Conservation (phyloP, 2,888 invertebrate genomes). For the Caenorhabditis macrosperma region DNA sequence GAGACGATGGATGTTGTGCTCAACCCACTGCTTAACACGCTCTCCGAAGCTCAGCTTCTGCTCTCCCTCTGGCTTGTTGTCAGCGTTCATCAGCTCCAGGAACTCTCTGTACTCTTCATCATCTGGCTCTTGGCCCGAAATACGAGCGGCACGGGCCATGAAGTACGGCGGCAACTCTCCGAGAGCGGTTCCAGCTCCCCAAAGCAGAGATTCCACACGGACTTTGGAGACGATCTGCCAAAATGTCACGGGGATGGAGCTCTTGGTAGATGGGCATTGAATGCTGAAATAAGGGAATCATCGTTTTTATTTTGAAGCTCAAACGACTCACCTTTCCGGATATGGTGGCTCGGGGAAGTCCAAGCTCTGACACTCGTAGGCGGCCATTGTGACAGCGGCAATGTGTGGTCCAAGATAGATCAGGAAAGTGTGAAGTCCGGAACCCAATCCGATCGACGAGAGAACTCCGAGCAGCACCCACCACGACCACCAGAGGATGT, state of each 20-base stretch:
- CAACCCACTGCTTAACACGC: conserved; percentile 74
- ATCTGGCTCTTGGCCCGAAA: conserved; percentile 82
- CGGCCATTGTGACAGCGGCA: conserved; percentile 96
- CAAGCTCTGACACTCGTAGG: conserved; percentile 94
- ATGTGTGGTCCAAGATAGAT: conserved; percentile 99
- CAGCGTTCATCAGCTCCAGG: conserved; percentile 82
- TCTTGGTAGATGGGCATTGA: conserved; percentile 86
- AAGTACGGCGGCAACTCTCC: conserved; percentile 99
- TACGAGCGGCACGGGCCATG: conserved; percentile 91
- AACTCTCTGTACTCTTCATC: conserved; percentile 87
- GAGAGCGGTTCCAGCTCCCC: conserved; percentile 93
- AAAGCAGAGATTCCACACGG: conserved; percentile 95
- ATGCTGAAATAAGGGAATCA: conserved; percentile 85
- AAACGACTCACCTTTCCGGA: conserved; percentile 84
- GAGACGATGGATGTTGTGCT: conserved; percentile 88
- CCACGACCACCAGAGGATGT: conserved; percentile 85
- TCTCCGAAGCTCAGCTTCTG: conserved; percentile 53
- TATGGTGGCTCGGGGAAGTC: conserved; percentile 98
- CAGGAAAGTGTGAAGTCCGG: conserved; percentile 98
- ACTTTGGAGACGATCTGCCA: conserved; percentile 96
- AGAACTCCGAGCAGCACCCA: conserved; percentile 95
- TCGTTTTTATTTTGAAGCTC: not conserved
- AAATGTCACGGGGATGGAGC: conserved; percentile 85
- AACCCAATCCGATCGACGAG: conserved; percentile 96
- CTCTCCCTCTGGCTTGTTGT: conserved; percentile 78